Base-by-base conservation (phyloP, 2,797 vertebrate species). In the Myotis myotis region DNA sequence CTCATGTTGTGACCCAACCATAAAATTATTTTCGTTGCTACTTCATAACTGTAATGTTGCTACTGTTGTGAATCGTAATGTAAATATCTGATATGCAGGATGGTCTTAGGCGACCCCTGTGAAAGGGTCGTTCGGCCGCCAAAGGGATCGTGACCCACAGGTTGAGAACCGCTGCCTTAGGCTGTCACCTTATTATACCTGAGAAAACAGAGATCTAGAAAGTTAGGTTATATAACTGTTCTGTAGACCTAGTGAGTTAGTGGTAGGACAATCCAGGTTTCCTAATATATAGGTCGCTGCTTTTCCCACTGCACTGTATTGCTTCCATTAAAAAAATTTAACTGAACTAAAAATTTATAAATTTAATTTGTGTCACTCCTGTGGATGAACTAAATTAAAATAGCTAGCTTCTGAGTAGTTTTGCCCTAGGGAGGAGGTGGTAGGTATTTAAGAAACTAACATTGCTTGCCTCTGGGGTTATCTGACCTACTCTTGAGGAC, bases 341-440 rank as follows among this genome's bases (percentile, higher is more conserved):
- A 83, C 81, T 20, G 76, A 96, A 93, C 68, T 92, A 90, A 86
- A 95, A 87, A 3, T 94, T 78, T 81, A 68, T 87, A 92, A 96
- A 91, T 87, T 86, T 84, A 96, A 92, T 95, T 95, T 96, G 51
- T 97, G 80, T 96, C 93, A 88, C 71, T 95, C 78, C 66, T 62
- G 41, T 95, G 81, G 87, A 62, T 93, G 70, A 74, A 49, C 66
- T 91, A 89, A 72, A 85, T 95, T 96, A 91, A 95, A 95, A 94
- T 64, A 96, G 87, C 64, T 89, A 72, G 33, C 44, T 66, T 78
- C 41, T 83, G 25, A 16, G 19, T 75, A 66, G 62, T 94, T 79
- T 91, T 86, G 49, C 88, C 41, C 53, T 64, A 33, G 76, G 68
- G 86, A 95, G 64, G 53, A 71, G 44, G 30, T 74, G 47, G 74